phyloP scores from a whole-genome alignment of 2,113 vertebrate genomes.

The Pyrgilauda ruficollis region DNA sequence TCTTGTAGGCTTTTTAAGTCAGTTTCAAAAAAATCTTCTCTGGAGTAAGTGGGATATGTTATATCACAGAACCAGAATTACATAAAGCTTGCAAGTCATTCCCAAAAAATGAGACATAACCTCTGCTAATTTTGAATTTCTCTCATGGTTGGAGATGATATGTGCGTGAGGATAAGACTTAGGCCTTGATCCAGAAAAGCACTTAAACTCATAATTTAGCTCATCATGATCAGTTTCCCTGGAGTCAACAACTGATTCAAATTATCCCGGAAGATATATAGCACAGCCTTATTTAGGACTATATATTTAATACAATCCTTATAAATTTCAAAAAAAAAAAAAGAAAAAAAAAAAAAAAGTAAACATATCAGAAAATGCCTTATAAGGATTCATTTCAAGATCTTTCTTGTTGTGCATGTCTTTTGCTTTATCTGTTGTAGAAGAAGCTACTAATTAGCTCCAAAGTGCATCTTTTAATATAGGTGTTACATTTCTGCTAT shows the following conservation, averaged over 20 bases:
- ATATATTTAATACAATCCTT: not conserved
- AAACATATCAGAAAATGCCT: not conserved
- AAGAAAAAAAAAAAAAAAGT: too few species aligned
- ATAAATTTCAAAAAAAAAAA: not conserved
- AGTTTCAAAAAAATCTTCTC: not conserved
- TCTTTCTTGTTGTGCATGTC: not conserved
- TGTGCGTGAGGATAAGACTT: not conserved
- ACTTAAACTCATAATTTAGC: constrained; percentile 45
- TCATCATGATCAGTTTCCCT: not conserved
- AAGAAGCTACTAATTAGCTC: not conserved
- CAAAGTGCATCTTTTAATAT: not conserved
- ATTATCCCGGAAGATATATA: not conserved
- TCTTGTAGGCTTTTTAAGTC: not conserved
- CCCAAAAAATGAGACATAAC: not conserved
- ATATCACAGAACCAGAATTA: not conserved
- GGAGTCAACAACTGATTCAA: not conserved
- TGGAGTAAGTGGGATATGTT: not conserved
- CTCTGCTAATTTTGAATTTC: constrained; percentile 1
- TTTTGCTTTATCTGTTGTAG: not conserved
- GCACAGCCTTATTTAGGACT: not conserved
- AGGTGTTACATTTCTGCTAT: not conserved
- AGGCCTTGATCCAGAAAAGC: constrained; percentile 47
- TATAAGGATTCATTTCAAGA: not conserved
- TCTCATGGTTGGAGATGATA: not conserved
- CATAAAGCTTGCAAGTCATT: not conserved